These are phyloP conservation scores for Gallinago jamesoni DNA, from an alignment of 2,113 vertebrate species.

Conservation along the genomic window DNA sequence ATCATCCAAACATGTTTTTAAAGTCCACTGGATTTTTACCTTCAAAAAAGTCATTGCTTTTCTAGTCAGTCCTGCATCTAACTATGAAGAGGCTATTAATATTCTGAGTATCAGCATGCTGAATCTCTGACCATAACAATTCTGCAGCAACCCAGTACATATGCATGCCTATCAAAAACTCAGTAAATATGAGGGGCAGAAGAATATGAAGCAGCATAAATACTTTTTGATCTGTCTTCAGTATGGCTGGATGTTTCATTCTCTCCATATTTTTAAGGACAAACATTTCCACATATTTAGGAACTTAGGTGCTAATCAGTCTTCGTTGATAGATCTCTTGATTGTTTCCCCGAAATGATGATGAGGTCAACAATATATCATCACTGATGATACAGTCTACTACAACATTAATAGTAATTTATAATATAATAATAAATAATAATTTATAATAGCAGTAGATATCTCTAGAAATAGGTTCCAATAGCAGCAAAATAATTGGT, in stretches of 20 bases:
- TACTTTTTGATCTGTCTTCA: neutral
- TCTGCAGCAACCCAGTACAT: neutral
- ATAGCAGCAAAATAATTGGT: accelerated
- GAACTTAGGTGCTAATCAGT: neutral
- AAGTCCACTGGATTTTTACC: neutral
- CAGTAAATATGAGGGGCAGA: neutral
- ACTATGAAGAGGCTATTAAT: neutral
- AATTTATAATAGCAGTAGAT: neutral
- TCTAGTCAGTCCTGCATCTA: neutral
- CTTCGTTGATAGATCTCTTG: neutral
- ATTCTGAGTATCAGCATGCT: neutral
- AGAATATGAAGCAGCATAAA: neutral
- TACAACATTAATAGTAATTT: neutral
- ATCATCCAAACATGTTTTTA: neutral
- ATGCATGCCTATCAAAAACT: neutral
- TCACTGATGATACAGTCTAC: neutral
- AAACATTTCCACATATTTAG: neutral
- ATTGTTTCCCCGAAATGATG: neutral
- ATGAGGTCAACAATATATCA: neutral
- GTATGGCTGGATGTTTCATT: neutral
- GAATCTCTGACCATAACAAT: neutral
- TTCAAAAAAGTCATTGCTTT: neutral
- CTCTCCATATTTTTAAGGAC: neutral
- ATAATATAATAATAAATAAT: neutral
- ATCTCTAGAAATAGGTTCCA: neutral